These are phyloP conservation scores for Pterostichus madidus DNA, from an alignment of 2,888 invertebrate genomes.

Conservation along the genomic window DNA sequence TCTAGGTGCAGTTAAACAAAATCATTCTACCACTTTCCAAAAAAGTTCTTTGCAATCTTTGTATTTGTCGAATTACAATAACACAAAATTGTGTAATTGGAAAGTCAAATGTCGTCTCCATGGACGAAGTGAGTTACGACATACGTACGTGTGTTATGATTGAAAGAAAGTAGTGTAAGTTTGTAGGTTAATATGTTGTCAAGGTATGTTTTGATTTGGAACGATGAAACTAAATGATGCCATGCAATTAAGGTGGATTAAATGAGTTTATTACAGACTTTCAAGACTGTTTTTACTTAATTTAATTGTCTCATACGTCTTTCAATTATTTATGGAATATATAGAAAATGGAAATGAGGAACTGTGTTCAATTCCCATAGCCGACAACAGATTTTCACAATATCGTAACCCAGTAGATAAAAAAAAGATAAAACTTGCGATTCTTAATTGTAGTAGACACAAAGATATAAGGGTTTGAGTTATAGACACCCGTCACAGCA, in stretches of 20 bases:
- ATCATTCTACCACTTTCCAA: not conserved
- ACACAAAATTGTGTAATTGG: conserved; percentile 57
- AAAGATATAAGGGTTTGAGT: too few species aligned
- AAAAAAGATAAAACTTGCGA: too few species aligned
- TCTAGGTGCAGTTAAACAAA: not conserved
- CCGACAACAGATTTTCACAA: too few species aligned
- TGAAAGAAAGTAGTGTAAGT: conserved; percentile 56
- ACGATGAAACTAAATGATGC: conserved; percentile 17
- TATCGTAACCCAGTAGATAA: too few species aligned
- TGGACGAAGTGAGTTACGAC: conserved; percentile 48
- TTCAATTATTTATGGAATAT: too few species aligned
- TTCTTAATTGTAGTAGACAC: too few species aligned
- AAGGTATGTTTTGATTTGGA: conserved; percentile 31
- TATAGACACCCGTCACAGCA: too few species aligned
- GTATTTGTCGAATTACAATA: conserved; percentile 50
- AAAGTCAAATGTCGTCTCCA: conserved; percentile 48
- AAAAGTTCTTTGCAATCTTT: conserved; percentile 13
- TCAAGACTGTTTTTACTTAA: too few species aligned
- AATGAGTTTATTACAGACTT: not conserved
- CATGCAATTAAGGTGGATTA: not conserved
- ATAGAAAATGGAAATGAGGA: too few species aligned
- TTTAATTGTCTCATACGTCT: too few species aligned
- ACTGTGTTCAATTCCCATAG: too few species aligned
- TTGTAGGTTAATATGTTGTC: conserved; percentile 46
- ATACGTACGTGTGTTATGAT: conserved; percentile 51